These are phyloP conservation scores for Macrosteles quadrilineatus DNA, from an alignment of 1,140 invertebrate genomes.

Conservation along the genomic window DNA sequence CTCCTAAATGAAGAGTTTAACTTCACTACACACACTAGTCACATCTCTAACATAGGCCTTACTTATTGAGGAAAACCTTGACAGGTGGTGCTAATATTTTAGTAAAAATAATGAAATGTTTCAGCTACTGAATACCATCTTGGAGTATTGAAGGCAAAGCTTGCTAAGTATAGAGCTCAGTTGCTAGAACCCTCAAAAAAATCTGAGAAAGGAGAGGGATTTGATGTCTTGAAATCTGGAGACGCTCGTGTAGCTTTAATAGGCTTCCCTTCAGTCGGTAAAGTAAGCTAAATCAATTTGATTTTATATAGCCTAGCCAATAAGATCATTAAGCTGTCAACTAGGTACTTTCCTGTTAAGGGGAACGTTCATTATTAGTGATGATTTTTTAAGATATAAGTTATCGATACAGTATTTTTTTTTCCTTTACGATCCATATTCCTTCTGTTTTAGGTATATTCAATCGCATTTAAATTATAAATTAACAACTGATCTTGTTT, in stretches of 20 bases:
- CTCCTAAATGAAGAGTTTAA: neutral
- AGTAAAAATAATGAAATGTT: slow-evolving; percentile 42
- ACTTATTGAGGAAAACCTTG: neutral
- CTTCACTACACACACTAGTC: neutral
- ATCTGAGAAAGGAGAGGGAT: slow-evolving; percentile 97
- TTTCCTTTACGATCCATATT: too few species aligned
- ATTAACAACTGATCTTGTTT: too few species aligned
- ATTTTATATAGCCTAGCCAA: too few species aligned
- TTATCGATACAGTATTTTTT: too few species aligned
- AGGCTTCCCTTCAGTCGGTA: slow-evolving; percentile 96
- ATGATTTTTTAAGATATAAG: too few species aligned
- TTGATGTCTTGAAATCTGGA: slow-evolving; percentile 99
- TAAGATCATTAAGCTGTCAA: too few species aligned
- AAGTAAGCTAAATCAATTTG: slow-evolving; percentile 56
- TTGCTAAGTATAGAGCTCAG: slow-evolving; percentile 96
- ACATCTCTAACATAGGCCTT: neutral
- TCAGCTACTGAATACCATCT: slow-evolving; percentile 99
- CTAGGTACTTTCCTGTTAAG: too few species aligned
- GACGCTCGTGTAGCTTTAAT: slow-evolving; percentile 98
- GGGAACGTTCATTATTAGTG: too few species aligned
- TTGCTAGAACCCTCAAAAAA: slow-evolving; percentile 94
- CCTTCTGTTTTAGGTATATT: too few species aligned
- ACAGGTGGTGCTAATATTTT: neutral
- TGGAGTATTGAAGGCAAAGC: slow-evolving; percentile 96
- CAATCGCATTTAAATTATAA: too few species aligned